Evolutionary conservation across 2,113 vertebrate species (phyloP), one percentile per base, ranked within the genome.

Genomic region (Etheostoma spectabile): DNA sequence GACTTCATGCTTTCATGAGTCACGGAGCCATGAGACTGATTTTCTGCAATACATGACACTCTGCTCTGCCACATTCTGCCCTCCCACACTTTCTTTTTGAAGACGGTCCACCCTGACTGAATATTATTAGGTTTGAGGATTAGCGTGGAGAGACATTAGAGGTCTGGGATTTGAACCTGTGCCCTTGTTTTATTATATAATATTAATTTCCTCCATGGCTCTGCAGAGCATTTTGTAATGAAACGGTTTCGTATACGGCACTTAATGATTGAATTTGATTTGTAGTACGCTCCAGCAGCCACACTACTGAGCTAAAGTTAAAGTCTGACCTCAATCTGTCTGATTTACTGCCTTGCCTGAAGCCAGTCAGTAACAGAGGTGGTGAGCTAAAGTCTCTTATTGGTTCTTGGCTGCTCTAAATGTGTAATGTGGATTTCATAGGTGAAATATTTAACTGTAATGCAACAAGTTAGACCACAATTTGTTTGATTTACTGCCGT

Each of bases 401-500:
- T 86, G 86, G 80, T 21, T 82, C 68, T 70, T 70, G 85, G 78
- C 85, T 62, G 57, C 83, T 77, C 69, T 53, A 18, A 52, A 57
- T 59, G 56, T 86, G 66, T 85, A 80, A 83, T 86, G 83, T 78
- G 63, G 84, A 1, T 72, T 87, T 90, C 55, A 55, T 78, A 86
- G 78, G 88, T 89, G 81, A 87, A 85, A 83, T 77, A 84, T 88
- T 87, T 72, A 71, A 83, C 73, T 69, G 63, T 67, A 82, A 74
- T 67, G 77, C 82, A 84, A 65, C 62, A 69, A 80, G 68, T 80
- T 66, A 11, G 21, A 27, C 80, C 78, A 59, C 81, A 87, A 73
- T 89, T 85, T 80, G 22, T 77, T 30, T 73, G 83, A 90, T 90
- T 91, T 92, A 90, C 71, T 72, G 82, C 65, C 30, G 10, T 52